Base-by-base conservation (phyloP, 2,888 invertebrate species). In the Nomada lathburiana region DNA sequence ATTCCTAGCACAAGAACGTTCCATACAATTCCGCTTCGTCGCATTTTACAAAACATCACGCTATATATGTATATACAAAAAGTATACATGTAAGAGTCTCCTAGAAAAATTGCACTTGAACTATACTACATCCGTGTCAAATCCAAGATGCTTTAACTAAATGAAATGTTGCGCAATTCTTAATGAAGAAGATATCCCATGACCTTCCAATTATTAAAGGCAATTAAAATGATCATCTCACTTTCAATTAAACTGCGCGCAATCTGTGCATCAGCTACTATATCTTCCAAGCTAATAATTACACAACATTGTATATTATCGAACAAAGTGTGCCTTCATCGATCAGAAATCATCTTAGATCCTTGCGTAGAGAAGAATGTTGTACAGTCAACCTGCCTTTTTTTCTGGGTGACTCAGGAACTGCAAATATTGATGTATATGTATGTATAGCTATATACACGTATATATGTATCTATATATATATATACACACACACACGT, bases 401-500 rank as follows among this genome's bases (percentile, higher is more conserved):
- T 36, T 68, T 29, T 74, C 74, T 74, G 44, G 44, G 50, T n/a
- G 60, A 60, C 59, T 59, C 68, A 20, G 57, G 73, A 67, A 77
- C 69, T 77, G 60, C 74, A 77, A 68, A 52, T 57, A 62, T 79
- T 63, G 44, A 74, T 65, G 59, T 80, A 62, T 47, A 47, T 72
- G 68, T 69, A 42, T 9, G 26, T 53, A 68, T 64, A 50, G 11
- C 23, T 68, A 52, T 59, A 20, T 64, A 52, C 71, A 52, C 82
- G 80, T 65, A 55, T 60, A 53, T 73, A 36, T 36, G 36, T 7
- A 36, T 36, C 36, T 36, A 36, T 36, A 36, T 36, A 36, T 20
- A 53, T 53, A n/a, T 9, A 53, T 0, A 53, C 2, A 20, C 20
- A 53, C 1, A 53, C 2, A 20, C 20, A 53, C 50, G 23, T 44